Evolutionary conservation across 2,113 vertebrate genomes (phyloP).

Genomic region (Dendropsophus ebraccatus): DNA sequence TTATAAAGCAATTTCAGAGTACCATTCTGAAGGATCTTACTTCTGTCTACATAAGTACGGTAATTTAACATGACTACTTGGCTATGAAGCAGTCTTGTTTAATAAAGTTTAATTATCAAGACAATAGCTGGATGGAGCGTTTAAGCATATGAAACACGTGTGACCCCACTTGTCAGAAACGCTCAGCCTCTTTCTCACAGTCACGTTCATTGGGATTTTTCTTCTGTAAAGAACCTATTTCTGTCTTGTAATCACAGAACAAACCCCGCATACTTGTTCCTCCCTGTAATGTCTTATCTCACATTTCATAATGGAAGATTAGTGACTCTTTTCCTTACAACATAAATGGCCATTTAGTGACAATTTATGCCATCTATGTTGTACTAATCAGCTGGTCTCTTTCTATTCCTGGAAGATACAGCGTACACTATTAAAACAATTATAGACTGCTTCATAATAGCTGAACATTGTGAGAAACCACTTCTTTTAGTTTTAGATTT

Average conservation of each 20-base stretch:
- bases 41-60: background rate
- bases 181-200: background rate
- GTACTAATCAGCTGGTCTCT: constrained; percentile 41
- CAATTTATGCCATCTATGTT: constrained; percentile 15
- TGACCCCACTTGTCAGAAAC: constrained; percentile 35
- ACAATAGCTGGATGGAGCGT: constrained; percentile 15
- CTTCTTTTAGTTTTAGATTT: background rate
- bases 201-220: background rate
- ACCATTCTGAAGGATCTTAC: constrained; percentile 4
- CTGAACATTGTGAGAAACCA: background rate
- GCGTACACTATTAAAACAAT: constrained; percentile 39
- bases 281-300: constrained; percentile 49
- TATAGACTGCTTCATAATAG: constrained; percentile 3
- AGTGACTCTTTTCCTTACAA: constrained; percentile 17
- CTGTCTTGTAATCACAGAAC: constrained; percentile 41
- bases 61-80: constrained; percentile 37
- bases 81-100: constrained; percentile 23
- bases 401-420: constrained; percentile 13
- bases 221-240: constrained; percentile 39
- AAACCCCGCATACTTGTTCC: constrained; percentile 34
- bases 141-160: background rate
- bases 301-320: constrained; percentile 53
- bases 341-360: constrained; percentile 50
- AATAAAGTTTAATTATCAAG: constrained; percentile 34
- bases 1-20: constrained; percentile 4